Percentiles rank a stretch among this genome's conserved stretches.
Conservation (phyloP, 2,888 invertebrate species). For the Lasius fuliginosus region DNA sequence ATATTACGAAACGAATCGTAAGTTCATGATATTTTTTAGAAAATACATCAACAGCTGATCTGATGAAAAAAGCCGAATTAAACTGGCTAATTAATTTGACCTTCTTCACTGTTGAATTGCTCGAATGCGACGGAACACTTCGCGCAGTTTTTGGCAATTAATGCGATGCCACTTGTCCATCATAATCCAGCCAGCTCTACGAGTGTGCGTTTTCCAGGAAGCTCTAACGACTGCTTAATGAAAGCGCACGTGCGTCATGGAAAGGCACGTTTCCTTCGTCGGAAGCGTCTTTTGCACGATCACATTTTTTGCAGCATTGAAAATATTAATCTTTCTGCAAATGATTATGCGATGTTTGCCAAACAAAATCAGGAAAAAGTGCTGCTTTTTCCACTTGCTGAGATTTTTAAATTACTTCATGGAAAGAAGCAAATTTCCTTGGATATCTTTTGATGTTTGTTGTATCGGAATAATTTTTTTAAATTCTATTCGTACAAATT, state of each 20-base stretch:
- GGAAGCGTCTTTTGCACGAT: background rate
- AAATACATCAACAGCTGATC: conserved; percentile 24
- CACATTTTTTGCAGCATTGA: background rate
- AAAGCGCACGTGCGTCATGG: background rate
- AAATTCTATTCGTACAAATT: background rate
- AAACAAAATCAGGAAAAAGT: background rate
- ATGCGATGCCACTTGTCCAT: conserved; percentile 53
- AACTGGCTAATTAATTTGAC: conserved; percentile 74
- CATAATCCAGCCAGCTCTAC: background rate
- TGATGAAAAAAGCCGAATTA: conserved; percentile 23
- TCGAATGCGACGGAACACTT: conserved; percentile 56
- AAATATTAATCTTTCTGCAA: background rate
- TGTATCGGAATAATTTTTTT: background rate
- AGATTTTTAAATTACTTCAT: background rate
- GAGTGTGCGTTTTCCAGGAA: conserved; percentile 7
- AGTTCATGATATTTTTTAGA: conserved; percentile 39
- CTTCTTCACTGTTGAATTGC: conserved; percentile 76
- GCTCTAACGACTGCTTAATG: background rate
- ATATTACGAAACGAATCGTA: conserved; percentile 7
- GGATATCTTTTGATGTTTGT: background rate
- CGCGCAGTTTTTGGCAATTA: conserved; percentile 75
- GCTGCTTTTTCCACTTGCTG: background rate
- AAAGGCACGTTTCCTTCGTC: background rate
- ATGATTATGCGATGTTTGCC: background rate
- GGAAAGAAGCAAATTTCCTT: background rate